Evolutionary conservation across 2,797 vertebrate genomes (phyloP), one percentile per base, ranked within the genome.

Genomic region (Jordanella pulchra): DNA sequence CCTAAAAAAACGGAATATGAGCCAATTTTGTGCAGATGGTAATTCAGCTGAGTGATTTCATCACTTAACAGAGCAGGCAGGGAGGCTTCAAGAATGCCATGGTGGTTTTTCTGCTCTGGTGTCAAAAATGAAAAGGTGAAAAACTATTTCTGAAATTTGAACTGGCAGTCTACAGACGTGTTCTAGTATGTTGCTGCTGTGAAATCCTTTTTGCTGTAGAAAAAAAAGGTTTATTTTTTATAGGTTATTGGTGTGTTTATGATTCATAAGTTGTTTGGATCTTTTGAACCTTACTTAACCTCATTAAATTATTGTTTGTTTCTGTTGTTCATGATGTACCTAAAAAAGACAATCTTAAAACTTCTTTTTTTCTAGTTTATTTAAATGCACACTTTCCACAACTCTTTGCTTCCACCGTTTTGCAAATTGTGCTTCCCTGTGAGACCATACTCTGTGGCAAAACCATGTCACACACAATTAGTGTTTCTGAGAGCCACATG

Each of bases 381-480:
- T 17, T 30, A 61, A 47, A 47, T 67, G 17, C 7, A 23, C 4
- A 4, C 6, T 18, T 7, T 11, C 30, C 25, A 15, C 21, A 48
- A n/a, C 10, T 39, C 11, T 56, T 2, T 50, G 17, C 12, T 61
- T 1, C 69, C 67, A 54, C 17, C 45, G 13, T 4, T 13, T 45
- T 64, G 61, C 47, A 44, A 84, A 53, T 63, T 75, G 64, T 18
- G 71, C 63, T 73, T 64, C 28, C 5, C 25, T 75, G 67, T 84
- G 42, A 81, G 77, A 75, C 68, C 53, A 13, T 30, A 55, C 67
- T 75, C n/a, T 65, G 71, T 74, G 48, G 67, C 56, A 76, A 67
- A 64, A 65, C 54, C 42, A 42, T 83, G 88, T 86, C 86, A 86
- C 80, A 85, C 69, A 77, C 75, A 73, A 79, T 89, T 90, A 74